Evolutionary conservation across 2,113 vertebrate species (phyloP).

Genomic region (Myotis yumanensis): DNA sequence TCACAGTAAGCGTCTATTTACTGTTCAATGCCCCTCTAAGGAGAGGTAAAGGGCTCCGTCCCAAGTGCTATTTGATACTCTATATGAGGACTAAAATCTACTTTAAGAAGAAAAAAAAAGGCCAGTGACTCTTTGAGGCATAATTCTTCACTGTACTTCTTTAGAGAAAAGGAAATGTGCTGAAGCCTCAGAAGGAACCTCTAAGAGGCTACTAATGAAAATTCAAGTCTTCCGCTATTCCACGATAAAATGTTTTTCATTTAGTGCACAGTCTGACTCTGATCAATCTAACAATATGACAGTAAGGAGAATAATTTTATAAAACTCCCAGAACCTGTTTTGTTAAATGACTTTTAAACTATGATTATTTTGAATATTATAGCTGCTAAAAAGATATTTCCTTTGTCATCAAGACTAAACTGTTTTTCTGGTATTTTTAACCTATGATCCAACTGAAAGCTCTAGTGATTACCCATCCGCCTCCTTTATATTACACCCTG

Average conservation of each 20-base stretch:
- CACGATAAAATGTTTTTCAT: neutral
- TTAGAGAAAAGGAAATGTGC: conserved; percentile 20
- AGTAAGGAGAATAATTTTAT: neutral
- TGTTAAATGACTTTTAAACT: conserved; percentile 31
- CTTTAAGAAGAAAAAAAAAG: conserved; percentile 1
- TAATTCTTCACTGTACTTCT: neutral
- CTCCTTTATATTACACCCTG: neutral
- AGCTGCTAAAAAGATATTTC: conserved; percentile 8
- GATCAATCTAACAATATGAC: conserved; percentile 15
- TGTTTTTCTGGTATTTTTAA: conserved; percentile 36
- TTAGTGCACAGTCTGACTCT: neutral
- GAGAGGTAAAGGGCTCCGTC: conserved; percentile 16
- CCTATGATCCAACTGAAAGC: neutral
- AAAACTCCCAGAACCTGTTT: neutral
- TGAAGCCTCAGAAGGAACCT: neutral
- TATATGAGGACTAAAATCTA: neutral
- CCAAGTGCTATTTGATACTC: conserved; percentile 13
- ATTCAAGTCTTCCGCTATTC: neutral
- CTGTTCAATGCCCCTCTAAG: neutral
- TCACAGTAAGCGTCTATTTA: conserved; percentile 17
- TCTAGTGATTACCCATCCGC: neutral
- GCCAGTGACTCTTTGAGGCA: neutral
- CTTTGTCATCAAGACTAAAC: conserved; percentile 7
- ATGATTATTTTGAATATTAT: neutral
- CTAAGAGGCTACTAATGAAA: neutral